Evolutionary conservation across 2,797 vertebrate species (phyloP).

Genomic region (Crypturellus tataupa): DNA sequence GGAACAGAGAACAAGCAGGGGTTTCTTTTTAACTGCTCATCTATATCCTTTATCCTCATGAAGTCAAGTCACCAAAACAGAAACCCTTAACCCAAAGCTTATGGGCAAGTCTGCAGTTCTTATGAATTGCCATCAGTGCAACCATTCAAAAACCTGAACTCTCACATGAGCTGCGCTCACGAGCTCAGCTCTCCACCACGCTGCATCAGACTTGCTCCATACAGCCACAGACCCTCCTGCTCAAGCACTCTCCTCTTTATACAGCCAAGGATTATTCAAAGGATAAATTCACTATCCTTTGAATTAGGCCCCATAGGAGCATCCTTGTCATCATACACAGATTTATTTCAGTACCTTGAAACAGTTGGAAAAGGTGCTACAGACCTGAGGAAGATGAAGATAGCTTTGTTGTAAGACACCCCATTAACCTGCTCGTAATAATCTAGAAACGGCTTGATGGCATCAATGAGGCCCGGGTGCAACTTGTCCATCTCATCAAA

Average conservation of each 20-base stretch:
- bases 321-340: not conserved
- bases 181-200: not conserved
- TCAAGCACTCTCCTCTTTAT: not conserved
- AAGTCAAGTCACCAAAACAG: not conserved
- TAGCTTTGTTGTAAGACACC: conserved; percentile 89
- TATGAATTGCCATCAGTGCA: not conserved
- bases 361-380: not conserved
- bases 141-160: not conserved
- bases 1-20: not conserved
- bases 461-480: conserved; percentile 91
- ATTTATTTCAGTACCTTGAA: not conserved
- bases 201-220: not conserved
- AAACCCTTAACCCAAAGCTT: not conserved
- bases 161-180: rapidly evolving
- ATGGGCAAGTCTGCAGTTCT: not conserved
- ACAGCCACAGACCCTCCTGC: not conserved
- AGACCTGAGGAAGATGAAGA: conserved; percentile 96
- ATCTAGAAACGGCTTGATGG: conserved; percentile 93
- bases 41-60: not conserved
- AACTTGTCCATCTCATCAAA: conserved; percentile 97
- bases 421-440: conserved; percentile 89
- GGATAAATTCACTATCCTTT: not conserved
- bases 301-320: not conserved
- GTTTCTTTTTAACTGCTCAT: not conserved
- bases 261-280: no score